Evolutionary conservation across 2,888 invertebrate genomes (phyloP), one percentile per base, ranked within the genome.

Genomic region (Tenodera sinensis): DNA sequence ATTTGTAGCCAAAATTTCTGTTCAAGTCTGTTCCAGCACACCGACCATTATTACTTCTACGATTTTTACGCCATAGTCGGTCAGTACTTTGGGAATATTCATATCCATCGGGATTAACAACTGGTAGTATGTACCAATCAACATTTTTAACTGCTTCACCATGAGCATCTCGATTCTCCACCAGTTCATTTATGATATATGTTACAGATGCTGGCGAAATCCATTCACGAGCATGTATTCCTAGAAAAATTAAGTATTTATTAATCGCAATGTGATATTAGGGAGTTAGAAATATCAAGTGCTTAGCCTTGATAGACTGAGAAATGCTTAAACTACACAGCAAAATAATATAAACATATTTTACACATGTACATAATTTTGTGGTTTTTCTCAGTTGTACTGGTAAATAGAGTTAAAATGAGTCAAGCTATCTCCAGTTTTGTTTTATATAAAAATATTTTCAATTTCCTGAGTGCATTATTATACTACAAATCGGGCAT

Each of bases 201-300:
- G 97, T 96, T 3, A 97, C 97, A 0, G 96, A 95, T 0, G 97
- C 97, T 0, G 97, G 96, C 84, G 96, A 96, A 91, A 98, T 97
- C 97, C 97, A 99, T 94, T 99, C 99, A 30, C 98, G 95, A 0
- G 98, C 97, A 92, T 98, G 98, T 91, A 98, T 97, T 28, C 97
- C 89, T 89, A 83, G 25, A n/a, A 34, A 71, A 83, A 28, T 28
- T 15, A 30, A 28, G n/a, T 28, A 20, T 4, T 71, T 71, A 25
- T 71, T 71, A 71, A 0, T 71, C 20, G 3, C 25, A 71, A 25
- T 71, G 25, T 71, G 54, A 71, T 71, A 20, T 20, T 71, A 6
- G 8, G 14, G 0, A 71, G 20, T 0, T 71, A 6, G 25, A 71
- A 71, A 71, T 42, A 42, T 12, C 12, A 42, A 42, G 12, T 42